A percentile compares a stretch with the other conserved stretches of the same genome.
These are phyloP conservation scores for Eupithecia abbreviata DNA, from an alignment of 2,888 invertebrate genomes.

Conservation along the genomic window DNA sequence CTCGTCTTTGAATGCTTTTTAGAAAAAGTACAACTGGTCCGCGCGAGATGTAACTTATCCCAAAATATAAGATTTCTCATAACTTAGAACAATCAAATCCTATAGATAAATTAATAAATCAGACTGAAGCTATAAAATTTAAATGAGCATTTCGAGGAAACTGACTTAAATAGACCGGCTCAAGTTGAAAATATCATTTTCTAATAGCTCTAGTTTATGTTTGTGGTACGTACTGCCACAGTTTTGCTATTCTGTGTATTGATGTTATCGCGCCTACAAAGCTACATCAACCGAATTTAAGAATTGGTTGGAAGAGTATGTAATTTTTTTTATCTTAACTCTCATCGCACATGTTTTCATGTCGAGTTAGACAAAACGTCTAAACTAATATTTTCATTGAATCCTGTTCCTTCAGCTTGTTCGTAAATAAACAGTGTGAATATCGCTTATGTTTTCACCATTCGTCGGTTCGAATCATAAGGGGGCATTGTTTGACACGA, in stretches of 20 bases:
- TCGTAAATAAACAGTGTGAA: neutral
- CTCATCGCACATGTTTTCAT: neutral
- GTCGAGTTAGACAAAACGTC: neutral
- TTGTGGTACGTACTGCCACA: neutral
- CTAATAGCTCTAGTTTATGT: too few relatives aligned
- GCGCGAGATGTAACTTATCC: too few relatives aligned
- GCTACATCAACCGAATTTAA: neutral
- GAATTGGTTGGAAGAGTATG: neutral
- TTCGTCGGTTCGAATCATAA: slow-evolving; percentile 35
- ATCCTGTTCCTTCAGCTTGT: neutral
- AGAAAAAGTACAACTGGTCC: too few relatives aligned
- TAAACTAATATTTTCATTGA: neutral
- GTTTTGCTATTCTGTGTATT: neutral
- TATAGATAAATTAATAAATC: neutral
- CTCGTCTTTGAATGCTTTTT: too few relatives aligned
- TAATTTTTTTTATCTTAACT: too few relatives aligned
- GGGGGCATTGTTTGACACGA: slow-evolving; percentile 48
- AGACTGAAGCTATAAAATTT: too few relatives aligned
- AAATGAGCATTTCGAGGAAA: neutral
- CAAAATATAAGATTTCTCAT: neutral
- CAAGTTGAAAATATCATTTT: neutral
- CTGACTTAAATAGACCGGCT: neutral
- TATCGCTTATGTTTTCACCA: neutral
- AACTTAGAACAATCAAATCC: neutral
- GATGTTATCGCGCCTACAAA: neutral